Percentiles rank a stretch among this genome's conserved stretches.
phyloP scores from a whole-genome alignment of 2,113 vertebrate species.

The Progne subis region DNA sequence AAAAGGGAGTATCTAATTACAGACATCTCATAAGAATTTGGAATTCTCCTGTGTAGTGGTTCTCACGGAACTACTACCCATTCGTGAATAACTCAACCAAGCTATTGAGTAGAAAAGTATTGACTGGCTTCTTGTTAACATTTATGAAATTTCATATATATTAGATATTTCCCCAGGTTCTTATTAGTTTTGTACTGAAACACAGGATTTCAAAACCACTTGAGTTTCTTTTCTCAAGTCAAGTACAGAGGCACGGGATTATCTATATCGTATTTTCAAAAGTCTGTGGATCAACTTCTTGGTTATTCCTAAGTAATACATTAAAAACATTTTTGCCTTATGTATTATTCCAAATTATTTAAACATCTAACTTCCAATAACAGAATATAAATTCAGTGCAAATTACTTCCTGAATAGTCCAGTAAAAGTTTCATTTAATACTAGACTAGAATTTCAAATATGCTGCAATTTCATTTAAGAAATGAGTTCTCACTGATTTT shows the following conservation, averaged over 20 bases:
- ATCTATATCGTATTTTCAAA: background rate
- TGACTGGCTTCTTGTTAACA: background rate
- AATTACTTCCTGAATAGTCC: background rate
- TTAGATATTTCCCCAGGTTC: background rate
- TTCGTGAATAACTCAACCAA: background rate
- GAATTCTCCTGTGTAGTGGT: background rate
- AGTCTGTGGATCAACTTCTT: background rate
- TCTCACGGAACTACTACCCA: background rate
- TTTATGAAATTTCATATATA: background rate
- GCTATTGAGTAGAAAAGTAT: background rate
- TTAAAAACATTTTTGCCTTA: background rate
- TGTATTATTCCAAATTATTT: background rate
- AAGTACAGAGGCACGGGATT: background rate
- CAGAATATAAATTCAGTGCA: background rate
- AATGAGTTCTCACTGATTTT: background rate
- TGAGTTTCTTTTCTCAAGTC: background rate
- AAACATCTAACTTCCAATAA: background rate
- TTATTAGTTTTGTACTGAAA: background rate
- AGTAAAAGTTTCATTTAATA: background rate
- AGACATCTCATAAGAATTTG: background rate
- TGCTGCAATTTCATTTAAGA: background rate
- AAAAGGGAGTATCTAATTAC: background rate
- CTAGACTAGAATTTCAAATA: background rate
- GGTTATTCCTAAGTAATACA: background rate
- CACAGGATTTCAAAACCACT: background rate